phyloP scores from a whole-genome alignment of 2,113 vertebrate genomes.

The Hemiprocne comata region DNA sequence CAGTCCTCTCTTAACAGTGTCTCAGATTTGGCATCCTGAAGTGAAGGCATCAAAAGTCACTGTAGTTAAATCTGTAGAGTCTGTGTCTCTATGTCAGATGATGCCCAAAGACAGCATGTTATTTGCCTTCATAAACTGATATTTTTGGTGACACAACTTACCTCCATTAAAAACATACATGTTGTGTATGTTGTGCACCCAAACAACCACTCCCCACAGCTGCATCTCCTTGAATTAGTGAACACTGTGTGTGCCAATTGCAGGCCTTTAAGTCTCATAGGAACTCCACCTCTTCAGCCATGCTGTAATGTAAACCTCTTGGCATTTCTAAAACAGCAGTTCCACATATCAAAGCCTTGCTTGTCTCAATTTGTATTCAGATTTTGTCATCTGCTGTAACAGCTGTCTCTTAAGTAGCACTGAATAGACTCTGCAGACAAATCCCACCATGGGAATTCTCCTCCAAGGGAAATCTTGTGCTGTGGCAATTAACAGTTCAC shows the following conservation, averaged over 20 bases:
- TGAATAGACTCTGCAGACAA: not conserved
- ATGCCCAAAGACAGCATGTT: not conserved
- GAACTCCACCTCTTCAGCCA: not conserved
- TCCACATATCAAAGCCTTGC: slow-evolving; percentile 19
- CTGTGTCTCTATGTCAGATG: not conserved
- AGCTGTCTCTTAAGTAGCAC: slow-evolving; percentile 48
- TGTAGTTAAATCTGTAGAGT: not conserved
- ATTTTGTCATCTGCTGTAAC: slow-evolving; percentile 51
- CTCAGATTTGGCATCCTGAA: not conserved
- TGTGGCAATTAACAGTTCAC: slow-evolving; percentile 44
- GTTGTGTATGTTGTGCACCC: not conserved
- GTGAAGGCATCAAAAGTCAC: not conserved
- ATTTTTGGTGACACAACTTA: not conserved
- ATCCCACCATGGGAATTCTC: slow-evolving; percentile 40
- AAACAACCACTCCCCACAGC: not conserved
- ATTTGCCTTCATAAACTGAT: not conserved
- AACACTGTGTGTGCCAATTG: not conserved
- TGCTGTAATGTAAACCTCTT: slow-evolving; percentile 6
- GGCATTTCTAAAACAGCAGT: slow-evolving; percentile 33
- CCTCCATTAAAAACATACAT: not conserved
- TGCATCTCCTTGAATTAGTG: not conserved
- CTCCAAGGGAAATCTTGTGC: slow-evolving; percentile 20
- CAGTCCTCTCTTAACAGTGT: not conserved
- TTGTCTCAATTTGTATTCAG: slow-evolving; percentile 37
- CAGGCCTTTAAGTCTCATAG: not conserved